Conservation (phyloP, 2,113 vertebrate genomes). For the Plecotus auritus region DNA sequence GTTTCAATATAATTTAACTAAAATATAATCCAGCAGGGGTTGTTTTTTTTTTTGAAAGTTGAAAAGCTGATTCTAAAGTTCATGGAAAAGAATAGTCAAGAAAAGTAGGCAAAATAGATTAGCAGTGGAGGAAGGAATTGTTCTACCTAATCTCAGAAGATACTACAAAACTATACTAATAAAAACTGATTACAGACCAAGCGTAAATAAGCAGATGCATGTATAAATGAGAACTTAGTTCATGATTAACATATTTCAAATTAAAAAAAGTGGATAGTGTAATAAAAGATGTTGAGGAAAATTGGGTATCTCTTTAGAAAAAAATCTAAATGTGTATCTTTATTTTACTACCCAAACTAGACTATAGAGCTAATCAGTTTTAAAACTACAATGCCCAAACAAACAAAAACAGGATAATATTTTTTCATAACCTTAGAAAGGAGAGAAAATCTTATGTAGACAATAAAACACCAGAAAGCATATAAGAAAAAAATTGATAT, state of each 20-base stretch:
- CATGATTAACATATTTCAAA: not conserved
- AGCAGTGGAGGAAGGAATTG: not conserved
- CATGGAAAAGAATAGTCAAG: not conserved
- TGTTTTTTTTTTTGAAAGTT: slow-evolving; percentile 40
- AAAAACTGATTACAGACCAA: not conserved
- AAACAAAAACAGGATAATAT: not conserved
- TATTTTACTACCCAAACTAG: not conserved
- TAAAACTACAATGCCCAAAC: not conserved
- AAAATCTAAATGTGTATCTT: not conserved
- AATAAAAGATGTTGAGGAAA: not conserved
- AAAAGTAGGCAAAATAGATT: not conserved
- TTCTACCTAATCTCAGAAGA: not conserved
- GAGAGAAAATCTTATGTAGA: not conserved
- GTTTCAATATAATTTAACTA: not conserved
- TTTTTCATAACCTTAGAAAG: slow-evolving; percentile 9
- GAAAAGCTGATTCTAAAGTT: not conserved
- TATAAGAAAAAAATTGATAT: not conserved
- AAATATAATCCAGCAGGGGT: not conserved
- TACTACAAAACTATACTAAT: not conserved
- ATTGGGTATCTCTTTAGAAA: not conserved
- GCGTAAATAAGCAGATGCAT: not conserved
- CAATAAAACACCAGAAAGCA: not conserved
- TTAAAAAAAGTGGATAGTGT: not conserved
- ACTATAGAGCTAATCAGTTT: not conserved
- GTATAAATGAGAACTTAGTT: not conserved